Conservation (phyloP, 2,113 vertebrate species). For the Dinomys branickii region DNA sequence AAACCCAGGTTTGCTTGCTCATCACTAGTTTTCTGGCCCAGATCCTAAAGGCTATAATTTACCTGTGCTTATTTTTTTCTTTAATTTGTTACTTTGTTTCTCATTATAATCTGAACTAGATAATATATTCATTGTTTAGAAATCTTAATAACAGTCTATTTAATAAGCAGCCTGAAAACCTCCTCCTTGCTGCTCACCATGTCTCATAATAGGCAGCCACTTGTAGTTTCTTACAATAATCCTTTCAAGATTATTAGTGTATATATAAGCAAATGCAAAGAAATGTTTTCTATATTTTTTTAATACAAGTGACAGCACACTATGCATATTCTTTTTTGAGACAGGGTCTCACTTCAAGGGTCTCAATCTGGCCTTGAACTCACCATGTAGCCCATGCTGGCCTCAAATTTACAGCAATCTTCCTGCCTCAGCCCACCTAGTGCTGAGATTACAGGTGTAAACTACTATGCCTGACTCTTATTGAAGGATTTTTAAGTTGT, state of each 20-base stretch:
- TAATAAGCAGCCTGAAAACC: background rate
- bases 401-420: background rate
- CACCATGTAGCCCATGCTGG: background rate
- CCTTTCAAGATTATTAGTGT: conserved; percentile 7
- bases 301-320: background rate
- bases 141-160: background rate
- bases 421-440: background rate
- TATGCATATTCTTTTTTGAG: background rate
- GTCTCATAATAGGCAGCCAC: background rate
- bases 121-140: conserved; percentile 47
- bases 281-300: background rate
- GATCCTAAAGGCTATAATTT: background rate
- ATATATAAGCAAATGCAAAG: conserved; percentile 20
- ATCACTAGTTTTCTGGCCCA: background rate
- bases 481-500: background rate
- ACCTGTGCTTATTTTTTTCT: conserved; percentile 25
- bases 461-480: background rate
- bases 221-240: background rate
- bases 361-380: background rate
- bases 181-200: background rate
- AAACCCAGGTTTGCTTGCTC: background rate
- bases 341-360: background rate
- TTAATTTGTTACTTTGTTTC: conserved; percentile 33
- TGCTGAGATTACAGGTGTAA: conserved; percentile 7
- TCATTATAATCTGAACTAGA: conserved; percentile 34